Base-by-base conservation (phyloP, 2,888 invertebrate genomes). In the Amphipyra berbera region DNA sequence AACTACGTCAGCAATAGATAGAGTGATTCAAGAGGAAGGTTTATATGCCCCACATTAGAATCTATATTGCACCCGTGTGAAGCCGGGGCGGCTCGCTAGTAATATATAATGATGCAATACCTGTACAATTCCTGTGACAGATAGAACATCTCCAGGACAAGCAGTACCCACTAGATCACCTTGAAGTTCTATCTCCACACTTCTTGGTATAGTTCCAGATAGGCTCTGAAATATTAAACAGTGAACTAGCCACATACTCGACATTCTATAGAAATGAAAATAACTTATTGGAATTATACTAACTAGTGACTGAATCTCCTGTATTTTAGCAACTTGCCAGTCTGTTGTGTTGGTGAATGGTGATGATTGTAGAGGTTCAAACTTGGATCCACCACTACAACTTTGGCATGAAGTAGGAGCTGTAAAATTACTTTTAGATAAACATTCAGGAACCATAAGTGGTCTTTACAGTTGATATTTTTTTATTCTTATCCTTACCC, bases 121-220 rank as follows among this genome's bases (percentile, higher is more conserved):
- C 95, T 97, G 98, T 15, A 99, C 96, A 69, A 98, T 96, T 37
- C 99, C 99, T 59, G 97, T 97, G 9, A 99, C 95, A 12, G 97
- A 97, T 0, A 99, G 96, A 76, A 98, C 97, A 93, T 99, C 98
- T 1, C 99, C 99, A 10, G 98, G 98, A 73, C 97, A 96, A 72
- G 98, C 98, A 27, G 96, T 95, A 73, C 98, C 97, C 1, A 98
- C 98, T 46, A 99, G 93, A 90, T 98, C 98, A 65, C 97, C 96
- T 55, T 96, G 96, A 7, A 99, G 92, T 88, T 98, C 98, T 85
- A 98, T 97, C 85, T 99, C 98, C 33, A 99, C 95, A 73, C 96
- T 97, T 69, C 97, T 95, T 1, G 98, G 98, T 76, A 97, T 96
- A 47, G 97, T 95, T 27, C 97, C 97, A 65, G 96, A 96, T 75